Base-by-base conservation (phyloP, 2,888 invertebrate species). In the Aleiodes alternator region DNA sequence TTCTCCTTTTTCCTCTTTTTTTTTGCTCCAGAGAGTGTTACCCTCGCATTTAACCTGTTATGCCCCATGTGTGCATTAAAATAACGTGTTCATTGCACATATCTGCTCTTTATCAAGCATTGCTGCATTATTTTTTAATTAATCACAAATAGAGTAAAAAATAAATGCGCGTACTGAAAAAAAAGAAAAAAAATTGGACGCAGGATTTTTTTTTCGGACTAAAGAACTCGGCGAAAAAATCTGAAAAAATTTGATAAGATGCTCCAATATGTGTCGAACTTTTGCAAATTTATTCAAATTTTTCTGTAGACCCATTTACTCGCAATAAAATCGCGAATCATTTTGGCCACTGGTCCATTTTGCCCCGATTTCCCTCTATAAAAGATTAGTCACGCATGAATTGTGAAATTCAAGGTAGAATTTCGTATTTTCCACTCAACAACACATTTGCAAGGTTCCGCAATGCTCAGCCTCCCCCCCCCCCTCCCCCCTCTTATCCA, bases 21-120 rank as follows among this genome's bases (percentile, higher is more conserved):
- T 79, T 80, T 80, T 79, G 23, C 1, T 23, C 23, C 71, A 29
- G 29, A 11, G 23, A 68, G 34, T 53, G 34, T 55, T 56, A 51
- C 55, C 43, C 55, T 71, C 69, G 59, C 75, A 80, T 82, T 80
- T 85, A 85, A 87, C 85, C 84, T 85, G 87, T 84, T 86, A 86
- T 86, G 83, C 43, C 11, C 43, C 84, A 85, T 83, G 66, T 78
- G 80, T 79, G 85, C 83, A 82, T 85, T 85, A 88, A 88, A 88
- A 88, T 88, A 88, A 86, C 84, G 53, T 23, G 51, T 55, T 64
- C 34, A 38, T 38, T 8, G 38, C 8, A 8, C 3, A 38, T 38
- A 38, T 38, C 38, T 38, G 38, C 38, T 38, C 38, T 38, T 4
- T 38, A 38, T 3, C 3, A 38, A 38, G 38, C 38, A 43, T 43